phyloP scores from a whole-genome alignment of 2,888 invertebrate genomes.

The Amblyteles armatorius region DNA sequence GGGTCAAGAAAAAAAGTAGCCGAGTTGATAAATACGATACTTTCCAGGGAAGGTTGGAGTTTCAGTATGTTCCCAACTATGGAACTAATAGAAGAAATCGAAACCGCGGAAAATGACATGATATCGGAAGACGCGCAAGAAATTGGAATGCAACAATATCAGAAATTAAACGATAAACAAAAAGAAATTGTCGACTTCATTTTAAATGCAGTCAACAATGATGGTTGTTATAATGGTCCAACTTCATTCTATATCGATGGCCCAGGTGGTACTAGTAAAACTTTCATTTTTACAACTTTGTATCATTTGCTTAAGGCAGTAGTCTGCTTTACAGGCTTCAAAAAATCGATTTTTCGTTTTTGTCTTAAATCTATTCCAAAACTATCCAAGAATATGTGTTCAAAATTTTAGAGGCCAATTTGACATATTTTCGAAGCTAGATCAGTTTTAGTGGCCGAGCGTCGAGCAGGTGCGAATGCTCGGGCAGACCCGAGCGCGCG shows the following conservation, averaged over 20 bases:
- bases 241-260: background rate
- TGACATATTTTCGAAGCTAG: too few relatives aligned
- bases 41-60: background rate
- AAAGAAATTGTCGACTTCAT: slow-evolving; percentile 50
- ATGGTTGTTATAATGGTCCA: background rate
- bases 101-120: background rate
- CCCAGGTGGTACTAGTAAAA: background rate
- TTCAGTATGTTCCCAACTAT: slow-evolving; percentile 28
- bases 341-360: too few relatives aligned
- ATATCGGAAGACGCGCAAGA: background rate
- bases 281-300: background rate
- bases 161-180: slow-evolving; percentile 56
- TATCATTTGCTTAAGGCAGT: background rate
- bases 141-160: slow-evolving; percentile 16
- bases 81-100: slow-evolving; percentile 22
- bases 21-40: slow-evolving; percentile 14
- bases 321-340: too few relatives aligned
- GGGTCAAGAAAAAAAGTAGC: too few relatives aligned
- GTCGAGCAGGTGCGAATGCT: too few relatives aligned
- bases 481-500: too few relatives aligned
- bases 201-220: background rate
- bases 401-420: too few relatives aligned
- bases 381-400: too few relatives aligned
- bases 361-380: too few relatives aligned
- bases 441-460: too few relatives aligned